Percentiles rank a stretch among this genome's conserved stretches.
Evolutionary conservation across 30 jellyfish, hydroid and myxozoan genomes (phyloP).

Genomic region (Hydra vulgaris): DNA sequence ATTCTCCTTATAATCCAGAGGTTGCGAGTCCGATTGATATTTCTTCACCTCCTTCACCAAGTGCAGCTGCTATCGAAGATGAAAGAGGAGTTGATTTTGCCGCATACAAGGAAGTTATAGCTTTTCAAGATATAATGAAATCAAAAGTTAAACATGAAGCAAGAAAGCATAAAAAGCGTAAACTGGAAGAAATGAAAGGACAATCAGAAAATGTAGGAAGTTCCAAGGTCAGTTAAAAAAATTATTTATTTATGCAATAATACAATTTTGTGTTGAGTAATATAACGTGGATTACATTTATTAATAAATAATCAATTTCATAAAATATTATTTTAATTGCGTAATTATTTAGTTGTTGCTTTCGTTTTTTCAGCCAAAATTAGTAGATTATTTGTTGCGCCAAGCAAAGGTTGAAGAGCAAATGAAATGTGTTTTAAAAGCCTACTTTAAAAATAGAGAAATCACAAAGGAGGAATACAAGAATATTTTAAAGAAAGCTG

Average conservation of each 20-base stretch:
- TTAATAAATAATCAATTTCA: too few species aligned
- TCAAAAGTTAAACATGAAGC: constrained; percentile 71
- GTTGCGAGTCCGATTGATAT: constrained; percentile 57
- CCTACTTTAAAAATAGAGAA: constrained; percentile 55
- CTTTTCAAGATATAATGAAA: constrained; percentile 73
- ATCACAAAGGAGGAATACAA: constrained; percentile 93
- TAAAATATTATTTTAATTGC: too few species aligned
- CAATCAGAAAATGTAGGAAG: background rate
- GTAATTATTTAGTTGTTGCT: background rate
- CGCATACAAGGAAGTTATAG: constrained; percentile 48
- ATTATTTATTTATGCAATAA: too few species aligned
- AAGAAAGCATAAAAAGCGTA: constrained; percentile 39
- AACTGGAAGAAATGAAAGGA: constrained; percentile 35
- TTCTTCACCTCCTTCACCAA: constrained; percentile 29
- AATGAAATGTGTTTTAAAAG: constrained; percentile 61
- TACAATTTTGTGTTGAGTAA: too few species aligned
- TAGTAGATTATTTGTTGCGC: constrained; percentile 71
- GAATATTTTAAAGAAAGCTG: constrained; percentile 80
- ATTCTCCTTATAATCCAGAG: constrained; percentile 81
- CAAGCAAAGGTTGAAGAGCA: constrained; percentile 91
- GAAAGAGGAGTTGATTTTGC: constrained; percentile 47
- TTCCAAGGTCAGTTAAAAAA: background rate
- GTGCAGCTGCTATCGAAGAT: constrained; percentile 58
- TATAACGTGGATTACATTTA: too few species aligned
- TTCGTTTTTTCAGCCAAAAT: constrained; percentile 34